Conservation (phyloP, 2,113 vertebrate species). For the Centropristis striata region DNA sequence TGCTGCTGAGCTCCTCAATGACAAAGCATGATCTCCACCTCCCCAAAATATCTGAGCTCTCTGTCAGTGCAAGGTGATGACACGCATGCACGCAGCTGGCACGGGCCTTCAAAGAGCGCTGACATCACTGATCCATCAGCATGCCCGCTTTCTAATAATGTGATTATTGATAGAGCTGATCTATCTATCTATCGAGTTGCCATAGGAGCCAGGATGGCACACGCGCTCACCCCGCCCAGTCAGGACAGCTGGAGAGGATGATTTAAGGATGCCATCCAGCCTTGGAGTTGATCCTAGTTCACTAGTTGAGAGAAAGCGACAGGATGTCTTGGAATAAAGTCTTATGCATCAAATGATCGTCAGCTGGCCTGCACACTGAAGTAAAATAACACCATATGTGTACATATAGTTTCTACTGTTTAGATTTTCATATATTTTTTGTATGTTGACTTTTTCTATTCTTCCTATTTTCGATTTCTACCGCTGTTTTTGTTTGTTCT, state of each 20-base stretch:
- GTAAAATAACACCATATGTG: not conserved
- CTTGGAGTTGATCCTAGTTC: constrained; percentile 35
- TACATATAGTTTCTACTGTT: no score
- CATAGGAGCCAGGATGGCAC: constrained; percentile 91
- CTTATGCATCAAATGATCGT: not conserved
- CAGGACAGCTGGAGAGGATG: constrained; percentile 80
- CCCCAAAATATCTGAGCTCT: constrained; percentile 63
- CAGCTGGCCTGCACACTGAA: not conserved
- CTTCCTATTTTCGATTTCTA: no score
- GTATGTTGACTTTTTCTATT: no score
- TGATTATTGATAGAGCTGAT: constrained; percentile 90
- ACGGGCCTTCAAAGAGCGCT: constrained; percentile 77
- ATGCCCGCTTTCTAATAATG: constrained; percentile 83
- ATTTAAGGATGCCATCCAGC: constrained; percentile 49
- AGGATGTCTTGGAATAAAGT: not conserved
- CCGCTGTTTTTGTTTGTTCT: no score
- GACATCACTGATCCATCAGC: constrained; percentile 88
- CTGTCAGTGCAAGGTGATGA: constrained; percentile 69
- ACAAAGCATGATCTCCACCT: constrained; percentile 82
- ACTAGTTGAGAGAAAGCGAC: constrained; percentile 15
- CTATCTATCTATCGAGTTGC: constrained; percentile 90
- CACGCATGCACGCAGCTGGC: constrained; percentile 58
- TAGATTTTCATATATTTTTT: no score
- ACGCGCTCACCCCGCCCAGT: constrained; percentile 89
- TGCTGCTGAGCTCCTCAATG: constrained; percentile 80